phyloP scores from a whole-genome alignment of 2,888 invertebrate species.

The Acheta domesticus region DNA sequence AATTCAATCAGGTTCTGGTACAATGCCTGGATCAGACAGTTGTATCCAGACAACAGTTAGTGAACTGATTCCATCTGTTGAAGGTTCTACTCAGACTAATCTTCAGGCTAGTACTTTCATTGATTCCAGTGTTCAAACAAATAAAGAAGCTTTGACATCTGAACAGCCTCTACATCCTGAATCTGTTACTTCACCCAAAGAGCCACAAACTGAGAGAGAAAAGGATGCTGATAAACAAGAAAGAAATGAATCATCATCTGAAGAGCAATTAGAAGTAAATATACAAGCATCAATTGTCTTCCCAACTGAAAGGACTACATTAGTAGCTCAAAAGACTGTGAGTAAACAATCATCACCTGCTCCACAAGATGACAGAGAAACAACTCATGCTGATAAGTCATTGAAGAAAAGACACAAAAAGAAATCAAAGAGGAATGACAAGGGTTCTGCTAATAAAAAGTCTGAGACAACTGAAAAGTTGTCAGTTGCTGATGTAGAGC shows the following conservation, averaged over 20 bases:
- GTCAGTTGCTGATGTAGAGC: not conserved
- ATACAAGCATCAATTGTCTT: conserved; percentile 58
- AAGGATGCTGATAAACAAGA: not conserved
- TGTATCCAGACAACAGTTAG: conserved; percentile 24
- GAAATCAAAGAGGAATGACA: conserved; percentile 21
- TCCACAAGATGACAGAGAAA: not conserved
- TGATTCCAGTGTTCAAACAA: conserved; percentile 26
- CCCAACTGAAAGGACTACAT: conserved; percentile 48
- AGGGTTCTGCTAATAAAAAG: not conserved
- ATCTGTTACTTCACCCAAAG: not conserved
- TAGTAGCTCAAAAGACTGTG: conserved; percentile 48
- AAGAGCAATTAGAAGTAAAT: conserved; percentile 60
- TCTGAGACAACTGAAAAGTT: not conserved
- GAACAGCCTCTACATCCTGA: not conserved
- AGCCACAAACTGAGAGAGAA: not conserved
- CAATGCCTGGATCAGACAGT: not conserved
- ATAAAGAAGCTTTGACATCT: not conserved
- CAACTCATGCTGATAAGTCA: not conserved
- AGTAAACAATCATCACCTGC: conserved; percentile 23
- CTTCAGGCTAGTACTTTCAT: not conserved
- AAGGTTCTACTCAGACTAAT: conserved; percentile 28
- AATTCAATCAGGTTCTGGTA: not conserved
- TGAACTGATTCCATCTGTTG: conserved; percentile 28
- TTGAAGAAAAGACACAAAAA: conserved; percentile 11
- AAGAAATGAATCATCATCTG: conserved; percentile 39